Evolutionary conservation across 2,888 invertebrate genomes (phyloP).

Genomic region (Ormyrus rosae): DNA sequence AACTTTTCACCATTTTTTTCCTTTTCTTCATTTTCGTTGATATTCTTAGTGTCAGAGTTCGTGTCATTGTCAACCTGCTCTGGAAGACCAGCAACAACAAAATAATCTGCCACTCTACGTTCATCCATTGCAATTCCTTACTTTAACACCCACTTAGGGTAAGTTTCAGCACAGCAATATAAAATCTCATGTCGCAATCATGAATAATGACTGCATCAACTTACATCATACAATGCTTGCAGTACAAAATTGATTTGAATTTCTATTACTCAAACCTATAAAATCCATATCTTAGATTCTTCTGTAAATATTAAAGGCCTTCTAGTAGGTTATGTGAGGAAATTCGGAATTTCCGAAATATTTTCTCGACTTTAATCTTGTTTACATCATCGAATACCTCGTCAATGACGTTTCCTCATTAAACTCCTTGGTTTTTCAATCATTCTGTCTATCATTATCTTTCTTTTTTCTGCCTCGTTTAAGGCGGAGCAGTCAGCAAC

Average conservation of each 20-base stretch:
- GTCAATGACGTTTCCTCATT: conserved; percentile 55
- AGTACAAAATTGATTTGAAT: conserved; percentile 28
- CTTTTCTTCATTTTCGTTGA: conserved; percentile 85
- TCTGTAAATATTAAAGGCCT: conserved; percentile 46
- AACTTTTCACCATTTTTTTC: conserved; percentile 82
- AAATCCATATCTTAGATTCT: conserved; percentile 43
- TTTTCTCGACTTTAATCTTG: conserved; percentile 19
- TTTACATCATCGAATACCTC: conserved; percentile 56
- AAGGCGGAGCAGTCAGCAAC: conserved; percentile 54
- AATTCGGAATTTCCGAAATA: conserved; percentile 2
- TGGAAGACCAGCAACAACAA: conserved; percentile 97
- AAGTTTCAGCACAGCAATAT: conserved; percentile 35
- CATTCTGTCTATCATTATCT: conserved; percentile 56
- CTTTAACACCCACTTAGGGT: conserved; percentile 55
- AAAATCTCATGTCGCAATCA: conserved; percentile 57
- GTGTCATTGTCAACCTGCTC: conserved; percentile 68
- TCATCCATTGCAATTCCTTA: conserved; percentile 82
- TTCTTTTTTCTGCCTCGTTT: conserved; percentile 48
- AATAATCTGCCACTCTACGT: conserved; percentile 95
- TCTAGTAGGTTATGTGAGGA: conserved; percentile 45
- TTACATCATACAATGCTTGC: conserved; percentile 43
- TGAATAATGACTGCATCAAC: conserved; percentile 38
- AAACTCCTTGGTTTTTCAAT: conserved; percentile 51
- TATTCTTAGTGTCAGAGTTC: conserved; percentile 77
- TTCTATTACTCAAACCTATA: conserved; percentile 10